These are phyloP conservation scores for Phortica variegata DNA, from an alignment of 1,140 invertebrate genomes.

Conservation along the genomic window DNA sequence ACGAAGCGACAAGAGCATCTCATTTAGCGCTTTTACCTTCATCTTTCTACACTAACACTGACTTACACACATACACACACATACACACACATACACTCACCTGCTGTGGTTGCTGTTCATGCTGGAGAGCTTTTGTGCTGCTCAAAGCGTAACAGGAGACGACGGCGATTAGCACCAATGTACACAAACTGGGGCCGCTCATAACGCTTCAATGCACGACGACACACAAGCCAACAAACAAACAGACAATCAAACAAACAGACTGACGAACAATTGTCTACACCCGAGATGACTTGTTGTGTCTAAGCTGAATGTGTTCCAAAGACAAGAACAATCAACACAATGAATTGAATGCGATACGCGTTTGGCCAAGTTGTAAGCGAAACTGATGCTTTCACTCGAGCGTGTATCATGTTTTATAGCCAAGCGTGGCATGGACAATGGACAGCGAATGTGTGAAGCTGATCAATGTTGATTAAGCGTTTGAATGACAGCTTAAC, in stretches of 20 bases:
- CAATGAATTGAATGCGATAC: slow-evolving; percentile 21
- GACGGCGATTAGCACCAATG: slow-evolving; percentile 40
- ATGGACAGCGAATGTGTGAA: slow-evolving; percentile 10
- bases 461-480: slow-evolving; percentile 27
- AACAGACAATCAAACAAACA: neutral
- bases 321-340: no score
- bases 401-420: slow-evolving; percentile 32
- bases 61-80: no score
- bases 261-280: no score
- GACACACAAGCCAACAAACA: no score
- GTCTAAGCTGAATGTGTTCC: no score
- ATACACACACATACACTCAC: no score
- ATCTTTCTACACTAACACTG: slow-evolving; percentile 11
- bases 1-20: no score
- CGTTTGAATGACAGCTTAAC: slow-evolving; percentile 40
- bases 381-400: slow-evolving; percentile 31
- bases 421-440: slow-evolving; percentile 16
- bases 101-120: slow-evolving; percentile 3
- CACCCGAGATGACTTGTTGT: no score
- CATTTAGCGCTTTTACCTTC: neutral
- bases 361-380: slow-evolving; percentile 13
- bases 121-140: slow-evolving; percentile 38
- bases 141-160: slow-evolving; percentile 37
- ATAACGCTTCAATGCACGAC: no score
- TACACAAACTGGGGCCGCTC: slow-evolving; percentile 44